Conservation (phyloP, 2,797 vertebrate genomes). For the Protosalanx chinensis region DNA sequence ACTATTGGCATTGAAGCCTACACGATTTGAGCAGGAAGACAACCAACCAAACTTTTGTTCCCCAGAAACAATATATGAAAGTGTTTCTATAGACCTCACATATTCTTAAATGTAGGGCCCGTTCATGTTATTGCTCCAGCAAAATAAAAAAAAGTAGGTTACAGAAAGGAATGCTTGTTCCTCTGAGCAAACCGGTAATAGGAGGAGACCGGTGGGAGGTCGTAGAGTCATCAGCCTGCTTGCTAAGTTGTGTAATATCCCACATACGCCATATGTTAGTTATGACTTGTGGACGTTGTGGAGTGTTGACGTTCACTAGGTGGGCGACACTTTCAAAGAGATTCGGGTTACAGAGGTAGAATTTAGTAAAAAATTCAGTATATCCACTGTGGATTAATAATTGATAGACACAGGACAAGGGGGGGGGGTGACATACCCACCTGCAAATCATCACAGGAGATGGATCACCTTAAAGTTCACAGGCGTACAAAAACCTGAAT, state of each 20-base stretch:
- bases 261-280: background rate
- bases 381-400: slow-evolving; percentile 41
- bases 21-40: background rate
- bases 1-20: background rate
- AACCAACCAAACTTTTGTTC: background rate
- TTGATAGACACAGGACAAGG: slow-evolving; percentile 31
- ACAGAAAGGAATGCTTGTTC: background rate
- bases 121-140: background rate
- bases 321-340: background rate
- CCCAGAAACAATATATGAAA: too few species aligned
- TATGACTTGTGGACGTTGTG: background rate
- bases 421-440: slow-evolving; percentile 18
- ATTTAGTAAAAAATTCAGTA: slow-evolving; percentile 40
- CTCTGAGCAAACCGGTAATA: slow-evolving; percentile 27
- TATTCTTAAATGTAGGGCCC: background rate
- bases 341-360: slow-evolving; percentile 3
- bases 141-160: background rate
- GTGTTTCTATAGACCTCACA: background rate
- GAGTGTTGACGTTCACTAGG: background rate
- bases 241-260: background rate
- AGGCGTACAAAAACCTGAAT: too few species aligned
- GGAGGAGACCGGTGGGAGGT: background rate
- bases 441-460: background rate
- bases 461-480: too few species aligned
- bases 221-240: background rate